A percentile compares a stretch with the other conserved stretches of the same genome.
Conservation (phyloP, 2,797 vertebrate genomes). For the Cetoscarus ocellatus region DNA sequence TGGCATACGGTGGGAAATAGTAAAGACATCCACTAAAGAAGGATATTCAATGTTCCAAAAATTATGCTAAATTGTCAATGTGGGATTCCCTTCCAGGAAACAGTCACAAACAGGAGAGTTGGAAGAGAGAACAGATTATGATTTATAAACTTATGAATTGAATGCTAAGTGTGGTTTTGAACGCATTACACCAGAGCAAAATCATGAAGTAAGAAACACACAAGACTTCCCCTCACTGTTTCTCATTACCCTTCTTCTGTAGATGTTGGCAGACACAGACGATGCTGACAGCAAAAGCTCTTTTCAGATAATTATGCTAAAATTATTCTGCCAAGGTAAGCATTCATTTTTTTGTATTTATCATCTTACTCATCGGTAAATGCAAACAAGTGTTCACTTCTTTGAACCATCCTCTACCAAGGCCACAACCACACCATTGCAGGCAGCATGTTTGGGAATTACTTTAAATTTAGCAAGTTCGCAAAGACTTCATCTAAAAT, state of each 20-base stretch:
- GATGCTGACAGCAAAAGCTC: conserved; percentile 61
- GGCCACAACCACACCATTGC: conserved; percentile 25
- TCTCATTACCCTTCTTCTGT: conserved; percentile 34
- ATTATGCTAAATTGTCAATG: conserved; percentile 42
- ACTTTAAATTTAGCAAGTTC: conserved; percentile 58
- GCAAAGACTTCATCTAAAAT: conserved; percentile 59
- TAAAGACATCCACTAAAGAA: conserved; percentile 42
- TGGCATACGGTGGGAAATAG: conserved; percentile 28
- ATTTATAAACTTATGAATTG: conserved; percentile 52
- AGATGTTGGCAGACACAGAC: conserved; percentile 53
- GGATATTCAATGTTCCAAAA: conserved; percentile 51
- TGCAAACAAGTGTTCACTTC: conserved; percentile 52
- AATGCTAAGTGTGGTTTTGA: conserved; percentile 46
- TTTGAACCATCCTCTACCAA: conserved; percentile 3
- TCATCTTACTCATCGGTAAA: conserved; percentile 23
- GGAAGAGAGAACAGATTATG: conserved; percentile 38
- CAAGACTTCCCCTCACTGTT: conserved; percentile 35
- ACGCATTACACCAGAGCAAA: conserved; percentile 55
- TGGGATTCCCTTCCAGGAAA: conserved; percentile 43
- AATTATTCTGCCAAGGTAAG: conserved; percentile 35
- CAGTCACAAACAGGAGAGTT: conserved; percentile 45
- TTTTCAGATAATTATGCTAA: conserved; percentile 49
- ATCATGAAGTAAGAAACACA: conserved; percentile 51
- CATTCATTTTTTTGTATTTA: conserved; percentile 48
- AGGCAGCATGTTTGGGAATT: conserved; percentile 40